Base-by-base conservation (phyloP, 92 coral and sea anemone genomes). In the Pocillopora meandrina region DNA sequence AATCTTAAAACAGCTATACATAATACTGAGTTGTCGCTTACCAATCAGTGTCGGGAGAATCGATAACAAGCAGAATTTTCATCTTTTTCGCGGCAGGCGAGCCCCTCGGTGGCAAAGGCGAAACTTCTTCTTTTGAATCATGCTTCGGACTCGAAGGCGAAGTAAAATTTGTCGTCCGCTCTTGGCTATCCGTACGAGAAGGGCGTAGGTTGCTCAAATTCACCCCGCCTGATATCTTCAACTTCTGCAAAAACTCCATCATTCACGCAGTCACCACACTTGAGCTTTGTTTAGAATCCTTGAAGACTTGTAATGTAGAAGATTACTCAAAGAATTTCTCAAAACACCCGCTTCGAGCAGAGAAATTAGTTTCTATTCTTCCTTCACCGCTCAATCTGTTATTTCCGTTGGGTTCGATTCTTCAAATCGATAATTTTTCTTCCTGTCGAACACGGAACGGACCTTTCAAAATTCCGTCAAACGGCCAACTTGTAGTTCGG, bases 21-120 rank as follows among this genome's bases (percentile, higher is more conserved):
- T n/a, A 18, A 61, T n/a, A 16, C 16, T 36, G 19, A 13, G n/a
- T 34, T 15, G 55, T 23, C 55, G 56, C 97, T 90, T 80, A 97
- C 99, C 99, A 97, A 84, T 97, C 95, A 3, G 94, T 94, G 23
- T 97, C 99, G 5, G 92, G 93, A 8, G 99, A 89, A 81, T 97
- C 99, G 34, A 97, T 91, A 8, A 97, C 95, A 10, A 97, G 92
- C 23, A 97, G 92, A 16, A 90, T 93, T 83, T 97, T 97, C 72
- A 88, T 82, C 67, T 95, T 95, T 75, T 89, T 95, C 69, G 94
- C 87, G 61, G 92, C 79, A 14, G 95, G 87, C 34, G 92, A 75
- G 71, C 89, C 88, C 75, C 83, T 81, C 14, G 78, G 85, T 42
- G 90, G 88, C 76, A 84, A 16, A 12, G 80, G 34, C 5, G 74